Base-by-base conservation (phyloP, 2,797 vertebrate species). In the Tarsius wallacei region DNA sequence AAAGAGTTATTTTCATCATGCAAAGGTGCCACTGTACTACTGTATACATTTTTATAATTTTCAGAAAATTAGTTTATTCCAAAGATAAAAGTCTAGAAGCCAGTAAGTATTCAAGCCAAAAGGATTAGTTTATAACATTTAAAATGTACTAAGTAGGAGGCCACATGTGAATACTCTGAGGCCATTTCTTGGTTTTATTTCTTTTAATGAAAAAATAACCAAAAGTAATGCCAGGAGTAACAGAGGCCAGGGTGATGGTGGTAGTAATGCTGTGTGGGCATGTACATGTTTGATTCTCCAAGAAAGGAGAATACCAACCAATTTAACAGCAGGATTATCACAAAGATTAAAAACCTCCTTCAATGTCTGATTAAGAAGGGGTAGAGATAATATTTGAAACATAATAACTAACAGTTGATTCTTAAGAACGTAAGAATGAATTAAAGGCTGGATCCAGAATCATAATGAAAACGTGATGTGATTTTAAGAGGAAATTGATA, bases 321-420 rank as follows among this genome's bases (percentile, higher is more conserved):
- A 47, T 80, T 55, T 81, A 53, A 55, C 22, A 51, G 28, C 5
- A 85, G 19, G 24, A 22, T 76, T 55, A 68, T 15, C 87, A 95
- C 47, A 96, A 87, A 94, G 97, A 88, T 66, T 10, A 21, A 96
- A 94, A 88, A 15, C 28, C 68, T 91, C 91, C 92, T 94, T 93
- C 66, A 74, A 51, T 49, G 10, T 83, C 55, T 70, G 81, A 96
- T 68, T 80, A 74, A 61, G 31, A 93, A 95, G 42, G 22, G 10
- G 33, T 81, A 91, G 47, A 70, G 21, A 90, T 15, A 74, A 42
- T 74, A 61, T 63, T 47, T 19, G 10, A 80, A 73, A 82, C 33
- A 53, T 26, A 82, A 94, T 70, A 36, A 78, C 57, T 68, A 66
- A 83, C 13, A 21, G 59, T 74, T 76, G 78, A 97, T 90, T 97